Percentiles rank a stretch among this genome's conserved stretches.
These are phyloP conservation scores for Artibeus lituratus DNA, from an alignment of 2,797 vertebrate species.

Conservation along the genomic window DNA sequence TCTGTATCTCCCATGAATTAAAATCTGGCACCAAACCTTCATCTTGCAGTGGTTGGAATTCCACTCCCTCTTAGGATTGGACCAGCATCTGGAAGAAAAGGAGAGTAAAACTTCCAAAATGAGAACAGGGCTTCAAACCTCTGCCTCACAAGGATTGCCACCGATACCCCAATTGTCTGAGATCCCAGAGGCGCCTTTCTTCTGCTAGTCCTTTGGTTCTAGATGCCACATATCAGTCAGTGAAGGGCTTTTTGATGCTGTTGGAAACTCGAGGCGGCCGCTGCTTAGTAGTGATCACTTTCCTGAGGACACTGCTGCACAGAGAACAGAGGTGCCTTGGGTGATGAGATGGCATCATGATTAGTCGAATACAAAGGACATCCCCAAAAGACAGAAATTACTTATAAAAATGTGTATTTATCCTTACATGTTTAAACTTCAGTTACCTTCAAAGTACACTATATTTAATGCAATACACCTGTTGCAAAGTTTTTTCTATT, in stretches of 20 bases:
- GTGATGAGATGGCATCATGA: not conserved
- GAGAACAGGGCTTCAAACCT: not conserved
- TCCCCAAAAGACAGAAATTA: too few relatives aligned
- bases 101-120: not conserved
- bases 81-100: not conserved
- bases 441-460: too few relatives aligned
- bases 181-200: not conserved
- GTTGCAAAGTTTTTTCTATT: too few relatives aligned
- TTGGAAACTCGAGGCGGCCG: not conserved
- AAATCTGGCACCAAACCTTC: not conserved
- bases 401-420: too few relatives aligned
- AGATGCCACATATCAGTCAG: not conserved
- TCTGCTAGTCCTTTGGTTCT: not conserved
- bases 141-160: not conserved
- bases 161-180: not conserved
- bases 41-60: not conserved
- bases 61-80: not conserved
- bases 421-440: too few relatives aligned
- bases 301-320: not conserved
- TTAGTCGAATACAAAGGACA: not conserved
- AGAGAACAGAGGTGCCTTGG: not conserved
- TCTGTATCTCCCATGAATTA: not conserved
- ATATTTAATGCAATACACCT: too few relatives aligned
- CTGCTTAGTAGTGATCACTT: not conserved
- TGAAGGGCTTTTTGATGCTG: not conserved